These are phyloP conservation scores for Reticulitermes speratus DNA, from an alignment of 1,140 invertebrate species.

Conservation along the genomic window DNA sequence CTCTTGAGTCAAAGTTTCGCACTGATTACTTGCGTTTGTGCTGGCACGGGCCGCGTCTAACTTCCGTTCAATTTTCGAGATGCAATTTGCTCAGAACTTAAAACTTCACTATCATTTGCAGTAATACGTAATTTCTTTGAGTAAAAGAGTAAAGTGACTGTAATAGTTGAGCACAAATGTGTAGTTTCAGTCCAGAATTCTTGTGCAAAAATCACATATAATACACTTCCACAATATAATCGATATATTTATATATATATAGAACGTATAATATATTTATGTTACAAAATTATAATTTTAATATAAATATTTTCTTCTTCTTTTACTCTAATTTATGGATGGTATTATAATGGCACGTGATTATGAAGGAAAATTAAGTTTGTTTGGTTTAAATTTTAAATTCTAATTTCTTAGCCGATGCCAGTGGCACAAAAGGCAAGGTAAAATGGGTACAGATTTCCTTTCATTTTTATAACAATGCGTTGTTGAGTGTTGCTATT, in stretches of 20 bases:
- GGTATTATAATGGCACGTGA: not conserved
- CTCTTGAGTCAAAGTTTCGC: too few relatives aligned
- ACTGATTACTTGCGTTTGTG: not conserved
- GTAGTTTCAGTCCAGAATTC: not conserved
- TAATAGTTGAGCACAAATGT: not conserved
- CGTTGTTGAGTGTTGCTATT: not conserved
- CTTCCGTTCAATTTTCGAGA: not conserved
- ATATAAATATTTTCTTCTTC: conserved; percentile 20
- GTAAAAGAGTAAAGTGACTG: not conserved
- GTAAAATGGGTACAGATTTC: not conserved
- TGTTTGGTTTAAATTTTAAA: not conserved
- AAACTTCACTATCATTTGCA: not conserved
- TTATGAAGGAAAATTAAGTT: not conserved
- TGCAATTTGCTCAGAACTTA: not conserved
- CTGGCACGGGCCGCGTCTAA: not conserved
- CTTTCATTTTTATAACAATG: conserved; percentile 23
- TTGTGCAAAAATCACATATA: not conserved
- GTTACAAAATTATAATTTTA: not conserved
- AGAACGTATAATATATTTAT: conserved; percentile 5
- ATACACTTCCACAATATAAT: not conserved
- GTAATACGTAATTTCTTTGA: not conserved
- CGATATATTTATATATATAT: too few relatives aligned
- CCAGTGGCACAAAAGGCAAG: conserved; percentile 22
- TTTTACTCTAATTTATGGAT: conserved; percentile 16
- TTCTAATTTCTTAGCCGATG: conserved; percentile 23